Evolutionary conservation across 37 sponge, comb jelly and placozoan species (phyloP).

Genomic region (Petrosia ficiformis): DNA sequence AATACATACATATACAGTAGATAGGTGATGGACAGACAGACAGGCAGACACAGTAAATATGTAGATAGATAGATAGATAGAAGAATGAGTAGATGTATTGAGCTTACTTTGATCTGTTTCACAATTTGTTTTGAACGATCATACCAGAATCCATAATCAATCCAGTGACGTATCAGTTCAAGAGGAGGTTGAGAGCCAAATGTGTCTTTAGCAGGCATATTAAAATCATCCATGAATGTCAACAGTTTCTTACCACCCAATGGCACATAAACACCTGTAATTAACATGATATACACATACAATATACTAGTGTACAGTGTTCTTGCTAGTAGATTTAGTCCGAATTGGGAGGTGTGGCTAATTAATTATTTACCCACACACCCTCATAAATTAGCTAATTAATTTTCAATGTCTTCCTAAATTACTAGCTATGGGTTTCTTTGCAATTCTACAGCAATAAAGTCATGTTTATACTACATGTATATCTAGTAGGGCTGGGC

Average conservation of each 20-base stretch:
- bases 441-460: too few relatives aligned
- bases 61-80: too few relatives aligned
- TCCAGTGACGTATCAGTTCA: slow-evolving; percentile 95
- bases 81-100: neutral
- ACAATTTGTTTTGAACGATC: slow-evolving; percentile 88
- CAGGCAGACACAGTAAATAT: too few relatives aligned
- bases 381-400: neutral
- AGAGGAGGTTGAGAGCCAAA: slow-evolving; percentile 99
- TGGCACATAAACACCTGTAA: slow-evolving; percentile 89
- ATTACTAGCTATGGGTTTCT: too few relatives aligned
- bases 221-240: slow-evolving; percentile 96
- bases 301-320: neutral
- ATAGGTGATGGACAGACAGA: too few relatives aligned
- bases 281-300: too few relatives aligned
- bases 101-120: slow-evolving; percentile 80
- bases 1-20: too few relatives aligned
- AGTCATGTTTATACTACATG: too few relatives aligned
- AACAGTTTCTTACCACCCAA: slow-evolving; percentile 97
- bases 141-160: slow-evolving; percentile 98
- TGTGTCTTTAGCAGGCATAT: slow-evolving; percentile 97
- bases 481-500: too few relatives aligned
- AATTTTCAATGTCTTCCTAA: too few relatives aligned
- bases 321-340: neutral
- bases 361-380: too few relatives aligned
- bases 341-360: too few relatives aligned